Evolutionary conservation across 2,113 vertebrate species (phyloP).

Genomic region (Microtus oregoni): DNA sequence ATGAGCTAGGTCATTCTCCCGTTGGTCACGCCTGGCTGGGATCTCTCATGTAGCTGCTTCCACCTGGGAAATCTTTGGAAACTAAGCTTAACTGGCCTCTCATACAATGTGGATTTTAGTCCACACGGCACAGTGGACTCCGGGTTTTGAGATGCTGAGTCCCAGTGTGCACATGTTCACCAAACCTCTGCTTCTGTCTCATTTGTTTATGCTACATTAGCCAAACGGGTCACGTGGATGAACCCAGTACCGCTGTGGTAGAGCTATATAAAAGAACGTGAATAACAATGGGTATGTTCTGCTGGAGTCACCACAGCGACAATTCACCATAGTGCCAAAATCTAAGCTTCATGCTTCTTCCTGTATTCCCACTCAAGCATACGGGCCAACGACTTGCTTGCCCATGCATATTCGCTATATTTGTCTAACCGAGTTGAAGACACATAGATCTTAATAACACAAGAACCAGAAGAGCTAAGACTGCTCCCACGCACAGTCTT

Average conservation of each 20-base stretch:
- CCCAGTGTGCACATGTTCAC: background rate
- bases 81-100: background rate
- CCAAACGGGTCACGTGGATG: background rate
- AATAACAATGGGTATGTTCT: background rate
- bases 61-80: too few species aligned
- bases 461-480: background rate
- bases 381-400: background rate
- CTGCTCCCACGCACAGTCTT: background rate
- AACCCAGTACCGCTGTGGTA: background rate
- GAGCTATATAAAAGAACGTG: background rate
- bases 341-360: background rate
- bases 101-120: background rate
- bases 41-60: background rate
- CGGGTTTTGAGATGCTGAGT: background rate
- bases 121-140: background rate
- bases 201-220: background rate
- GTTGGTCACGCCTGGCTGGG: background rate
- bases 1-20: background rate
- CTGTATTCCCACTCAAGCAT: background rate
- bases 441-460: background rate
- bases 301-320: background rate
- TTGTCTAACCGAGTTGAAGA: constrained; percentile 23
- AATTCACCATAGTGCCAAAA: background rate
- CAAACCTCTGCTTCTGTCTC: background rate
- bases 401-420: background rate